Percentiles rank a stretch among this genome's conserved stretches.
Conservation (phyloP, 2,888 invertebrate species). For the Epinotia ramella region DNA sequence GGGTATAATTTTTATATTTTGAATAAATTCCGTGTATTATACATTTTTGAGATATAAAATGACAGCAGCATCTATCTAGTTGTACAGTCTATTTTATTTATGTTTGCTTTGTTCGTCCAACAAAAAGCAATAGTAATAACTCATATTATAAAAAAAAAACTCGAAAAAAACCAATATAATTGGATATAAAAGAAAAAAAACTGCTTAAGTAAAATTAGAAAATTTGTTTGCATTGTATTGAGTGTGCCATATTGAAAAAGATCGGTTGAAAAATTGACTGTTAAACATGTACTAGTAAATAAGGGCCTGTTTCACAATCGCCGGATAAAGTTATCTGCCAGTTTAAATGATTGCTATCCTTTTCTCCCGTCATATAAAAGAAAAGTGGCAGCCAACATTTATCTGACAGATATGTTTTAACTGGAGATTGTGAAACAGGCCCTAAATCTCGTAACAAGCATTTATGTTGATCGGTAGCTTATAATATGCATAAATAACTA, state of each 20-base stretch:
- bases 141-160: conserved; percentile 22
- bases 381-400: no score
- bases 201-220: conserved; percentile 27
- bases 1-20: conserved; percentile 58
- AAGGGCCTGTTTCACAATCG: no score
- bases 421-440: no score
- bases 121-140: conserved; percentile 28
- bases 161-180: conserved; percentile 33
- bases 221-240: conserved; percentile 42
- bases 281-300: conserved; percentile 30
- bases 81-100: conserved; percentile 42
- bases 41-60: conserved; percentile 30
- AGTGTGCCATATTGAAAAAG: conserved; percentile 49
- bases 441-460: conserved; percentile 29
- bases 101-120: conserved; percentile 32
- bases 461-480: conserved; percentile 34
- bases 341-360: no score
- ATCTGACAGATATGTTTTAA: no score
- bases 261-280: conserved; percentile 28
- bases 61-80: conserved; percentile 41
- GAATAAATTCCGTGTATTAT: conserved; percentile 68
- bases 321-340: no score
- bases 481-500: conserved; percentile 27
- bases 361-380: no score
- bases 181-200: conserved; percentile 41